These are phyloP conservation scores for Melanerpes formicivorus DNA, from an alignment of 2,113 vertebrate species.

Conservation along the genomic window DNA sequence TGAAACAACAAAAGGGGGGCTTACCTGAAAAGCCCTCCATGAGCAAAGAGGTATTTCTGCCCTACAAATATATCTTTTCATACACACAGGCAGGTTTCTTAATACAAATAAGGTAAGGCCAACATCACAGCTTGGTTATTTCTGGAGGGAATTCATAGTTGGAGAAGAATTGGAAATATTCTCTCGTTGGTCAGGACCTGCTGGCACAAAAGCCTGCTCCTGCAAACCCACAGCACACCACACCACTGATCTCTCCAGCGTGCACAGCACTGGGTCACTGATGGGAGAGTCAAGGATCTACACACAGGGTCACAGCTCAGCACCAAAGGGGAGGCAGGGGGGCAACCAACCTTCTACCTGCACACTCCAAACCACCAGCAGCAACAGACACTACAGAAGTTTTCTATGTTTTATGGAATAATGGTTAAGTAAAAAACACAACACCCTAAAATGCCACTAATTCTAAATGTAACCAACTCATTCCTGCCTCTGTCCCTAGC, in stretches of 20 bases:
- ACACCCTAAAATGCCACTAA: neutral
- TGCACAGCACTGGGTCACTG: rapidly evolving
- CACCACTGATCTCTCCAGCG: neutral
- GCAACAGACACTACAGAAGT: neutral
- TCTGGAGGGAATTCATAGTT: neutral
- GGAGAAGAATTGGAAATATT: neutral
- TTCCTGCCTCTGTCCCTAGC: neutral
- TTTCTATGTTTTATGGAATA: neutral
- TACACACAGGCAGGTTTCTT: neutral
- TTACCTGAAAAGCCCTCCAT: neutral
- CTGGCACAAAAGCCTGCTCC: neutral
- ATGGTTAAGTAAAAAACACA: neutral
- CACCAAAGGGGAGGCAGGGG: neutral
- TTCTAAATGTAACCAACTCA: neutral
- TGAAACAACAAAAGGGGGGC: neutral
- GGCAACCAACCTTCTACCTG: neutral
- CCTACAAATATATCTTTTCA: neutral
- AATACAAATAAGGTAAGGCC: neutral
- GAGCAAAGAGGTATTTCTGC: neutral
- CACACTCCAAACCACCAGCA: neutral
- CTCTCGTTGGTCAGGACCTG: neutral
- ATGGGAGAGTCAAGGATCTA: neutral
- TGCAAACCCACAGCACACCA: neutral
- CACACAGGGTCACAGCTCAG: neutral
- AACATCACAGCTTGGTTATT: neutral